Evolutionary conservation across 2,113 vertebrate species (phyloP).

Genomic region (Gallinago jamesoni): DNA sequence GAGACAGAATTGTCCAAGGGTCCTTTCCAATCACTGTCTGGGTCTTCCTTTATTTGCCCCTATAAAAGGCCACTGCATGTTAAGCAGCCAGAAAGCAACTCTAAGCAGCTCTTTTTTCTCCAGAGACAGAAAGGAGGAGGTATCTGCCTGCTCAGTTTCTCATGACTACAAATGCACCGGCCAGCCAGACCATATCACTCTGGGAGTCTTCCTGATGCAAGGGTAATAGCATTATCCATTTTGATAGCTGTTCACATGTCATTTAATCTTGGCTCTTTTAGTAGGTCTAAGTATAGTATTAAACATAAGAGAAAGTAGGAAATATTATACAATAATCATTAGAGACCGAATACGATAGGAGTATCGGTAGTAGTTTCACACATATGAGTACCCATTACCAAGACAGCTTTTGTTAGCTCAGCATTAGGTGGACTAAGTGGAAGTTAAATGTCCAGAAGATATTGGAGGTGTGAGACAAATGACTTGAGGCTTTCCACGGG

Average conservation of each 20-base stretch:
- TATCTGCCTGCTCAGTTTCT: neutral
- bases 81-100: neutral
- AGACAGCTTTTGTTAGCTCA: conserved; percentile 60
- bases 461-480: conserved; percentile 37
- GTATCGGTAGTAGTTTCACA: conserved; percentile 35
- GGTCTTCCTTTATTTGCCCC: neutral
- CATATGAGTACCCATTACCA: conserved; percentile 50
- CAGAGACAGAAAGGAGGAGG: neutral
- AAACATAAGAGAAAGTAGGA: conserved; percentile 46
- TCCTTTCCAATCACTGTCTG: neutral
- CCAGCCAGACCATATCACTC: neutral
- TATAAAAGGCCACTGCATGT: neutral
- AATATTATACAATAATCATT: conserved; percentile 63
- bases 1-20: neutral
- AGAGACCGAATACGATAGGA: conserved; percentile 43
- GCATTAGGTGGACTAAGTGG: conserved; percentile 52
- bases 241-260: conserved; percentile 43
- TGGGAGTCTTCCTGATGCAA: neutral
- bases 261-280: conserved; percentile 62
- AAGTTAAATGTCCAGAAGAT: conserved; percentile 56
- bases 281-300: conserved; percentile 59
- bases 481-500: neutral
- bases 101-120: neutral
- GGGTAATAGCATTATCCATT: conserved; percentile 7
- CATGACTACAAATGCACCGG: neutral